These are phyloP conservation scores for Aquatica leii DNA, from an alignment of 2,888 invertebrate genomes.

Conservation along the genomic window DNA sequence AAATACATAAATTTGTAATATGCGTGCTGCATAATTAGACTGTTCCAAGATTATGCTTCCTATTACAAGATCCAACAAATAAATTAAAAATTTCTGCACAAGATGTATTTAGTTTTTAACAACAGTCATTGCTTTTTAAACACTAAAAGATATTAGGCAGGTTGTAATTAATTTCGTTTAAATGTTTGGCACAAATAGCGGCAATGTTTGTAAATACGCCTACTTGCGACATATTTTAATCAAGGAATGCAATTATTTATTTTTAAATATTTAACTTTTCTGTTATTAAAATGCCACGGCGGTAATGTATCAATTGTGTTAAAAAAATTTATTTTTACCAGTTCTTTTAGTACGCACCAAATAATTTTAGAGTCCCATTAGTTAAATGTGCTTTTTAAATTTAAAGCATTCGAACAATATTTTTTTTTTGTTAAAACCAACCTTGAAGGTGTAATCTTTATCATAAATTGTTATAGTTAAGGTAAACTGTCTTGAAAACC, in stretches of 20 bases:
- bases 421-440: too few species aligned
- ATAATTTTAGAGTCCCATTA: too few species aligned
- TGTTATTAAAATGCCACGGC: neutral
- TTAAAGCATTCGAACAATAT: too few species aligned
- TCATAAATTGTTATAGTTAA: slow-evolving; percentile 6
- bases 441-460: slow-evolving; percentile 7
- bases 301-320: neutral
- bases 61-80: slow-evolving; percentile 11
- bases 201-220: slow-evolving; percentile 23
- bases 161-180: slow-evolving; percentile 14
- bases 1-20: slow-evolving; percentile 24
- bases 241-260: slow-evolving; percentile 10
- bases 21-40: slow-evolving; percentile 29
- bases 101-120: neutral
- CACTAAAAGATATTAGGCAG: neutral
- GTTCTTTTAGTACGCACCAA: too few species aligned
- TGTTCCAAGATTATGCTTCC: slow-evolving; percentile 12
- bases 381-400: too few species aligned
- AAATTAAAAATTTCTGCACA: slow-evolving; percentile 3
- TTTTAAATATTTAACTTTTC: slow-evolving; percentile 5
- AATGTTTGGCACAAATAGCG: slow-evolving; percentile 15
- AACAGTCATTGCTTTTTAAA: neutral
- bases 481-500: neutral
- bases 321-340: neutral
- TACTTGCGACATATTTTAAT: slow-evolving; percentile 9